Conservation (phyloP, 2,888 invertebrate genomes). For the Conus canariensis region DNA sequence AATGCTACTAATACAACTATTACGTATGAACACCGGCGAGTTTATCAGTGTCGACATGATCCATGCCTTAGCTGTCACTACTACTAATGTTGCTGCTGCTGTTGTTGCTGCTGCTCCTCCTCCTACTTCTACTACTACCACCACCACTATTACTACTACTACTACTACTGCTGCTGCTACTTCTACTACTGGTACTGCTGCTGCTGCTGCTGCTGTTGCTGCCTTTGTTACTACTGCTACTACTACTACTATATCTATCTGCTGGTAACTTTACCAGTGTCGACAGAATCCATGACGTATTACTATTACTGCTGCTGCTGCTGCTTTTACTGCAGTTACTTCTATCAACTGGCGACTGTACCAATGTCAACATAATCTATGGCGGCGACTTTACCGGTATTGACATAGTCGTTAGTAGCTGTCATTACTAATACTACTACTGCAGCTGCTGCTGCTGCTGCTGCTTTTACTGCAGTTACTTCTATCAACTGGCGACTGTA, state of each 20-base stretch:
- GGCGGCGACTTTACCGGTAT: too few relatives aligned
- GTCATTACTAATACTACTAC: background rate
- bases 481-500: too few relatives aligned
- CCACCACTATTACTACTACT: background rate
- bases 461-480: background rate
- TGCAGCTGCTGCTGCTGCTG: background rate
- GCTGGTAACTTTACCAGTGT: too few relatives aligned
- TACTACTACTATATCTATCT: too few relatives aligned
- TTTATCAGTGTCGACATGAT: too few relatives aligned
- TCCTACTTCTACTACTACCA: background rate
- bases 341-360: too few relatives aligned
- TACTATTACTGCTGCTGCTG: background rate
- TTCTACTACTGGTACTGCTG: background rate
- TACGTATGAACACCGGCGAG: background rate
- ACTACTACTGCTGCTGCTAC: background rate
- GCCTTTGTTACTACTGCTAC: background rate
- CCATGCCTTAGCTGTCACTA: too few relatives aligned
- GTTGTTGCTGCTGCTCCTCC: background rate
- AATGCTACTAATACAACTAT: background rate
- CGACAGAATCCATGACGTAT: too few relatives aligned
- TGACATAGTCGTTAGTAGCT: too few relatives aligned
- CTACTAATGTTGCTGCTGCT: background rate
- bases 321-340: background rate
- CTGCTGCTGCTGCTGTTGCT: background rate
- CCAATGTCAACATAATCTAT: too few relatives aligned